Evolutionary conservation across 2,113 vertebrate genomes (phyloP).

Genomic region (Smithornis capensis): DNA sequence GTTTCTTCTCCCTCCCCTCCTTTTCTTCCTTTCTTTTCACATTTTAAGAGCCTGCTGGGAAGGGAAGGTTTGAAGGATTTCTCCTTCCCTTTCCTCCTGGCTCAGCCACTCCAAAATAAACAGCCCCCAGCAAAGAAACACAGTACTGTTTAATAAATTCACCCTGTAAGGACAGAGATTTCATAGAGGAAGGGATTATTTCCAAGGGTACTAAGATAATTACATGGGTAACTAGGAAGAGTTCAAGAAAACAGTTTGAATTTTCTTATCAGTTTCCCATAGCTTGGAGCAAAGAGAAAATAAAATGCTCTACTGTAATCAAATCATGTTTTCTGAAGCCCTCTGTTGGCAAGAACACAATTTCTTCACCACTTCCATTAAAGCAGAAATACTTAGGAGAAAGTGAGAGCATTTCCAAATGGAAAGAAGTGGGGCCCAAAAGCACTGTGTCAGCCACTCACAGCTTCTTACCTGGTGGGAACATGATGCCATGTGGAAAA

Average conservation of each 20-base stretch:
- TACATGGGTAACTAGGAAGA: slow-evolving; percentile 50
- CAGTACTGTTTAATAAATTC: neutral
- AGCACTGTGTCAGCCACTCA: neutral
- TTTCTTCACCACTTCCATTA: neutral
- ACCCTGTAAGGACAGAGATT: neutral
- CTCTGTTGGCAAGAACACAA: slow-evolving; percentile 7
- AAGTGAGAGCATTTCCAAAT: neutral
- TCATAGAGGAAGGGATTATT: slow-evolving; percentile 30
- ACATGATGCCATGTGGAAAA: neutral
- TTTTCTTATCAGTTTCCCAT: slow-evolving; percentile 61
- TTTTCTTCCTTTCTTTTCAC: neutral
- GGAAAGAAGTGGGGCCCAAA: neutral
- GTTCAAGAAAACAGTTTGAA: slow-evolving; percentile 57
- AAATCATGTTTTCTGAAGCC: slow-evolving; percentile 38
- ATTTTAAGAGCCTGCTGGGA: neutral
- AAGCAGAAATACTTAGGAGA: neutral
- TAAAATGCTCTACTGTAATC: slow-evolving; percentile 50
- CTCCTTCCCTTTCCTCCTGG: slow-evolving; percentile 1
- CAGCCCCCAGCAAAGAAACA: slow-evolving; percentile 28
- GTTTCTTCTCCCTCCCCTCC: neutral
- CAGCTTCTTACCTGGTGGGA: neutral
- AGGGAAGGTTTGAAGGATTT: neutral
- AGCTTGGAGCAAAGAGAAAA: slow-evolving; percentile 55
- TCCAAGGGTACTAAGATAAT: slow-evolving; percentile 60
- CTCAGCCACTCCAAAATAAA: slow-evolving; percentile 49